These are phyloP conservation scores for Sigmodon hispidus DNA, from an alignment of 2,113 vertebrate genomes.

Conservation along the genomic window DNA sequence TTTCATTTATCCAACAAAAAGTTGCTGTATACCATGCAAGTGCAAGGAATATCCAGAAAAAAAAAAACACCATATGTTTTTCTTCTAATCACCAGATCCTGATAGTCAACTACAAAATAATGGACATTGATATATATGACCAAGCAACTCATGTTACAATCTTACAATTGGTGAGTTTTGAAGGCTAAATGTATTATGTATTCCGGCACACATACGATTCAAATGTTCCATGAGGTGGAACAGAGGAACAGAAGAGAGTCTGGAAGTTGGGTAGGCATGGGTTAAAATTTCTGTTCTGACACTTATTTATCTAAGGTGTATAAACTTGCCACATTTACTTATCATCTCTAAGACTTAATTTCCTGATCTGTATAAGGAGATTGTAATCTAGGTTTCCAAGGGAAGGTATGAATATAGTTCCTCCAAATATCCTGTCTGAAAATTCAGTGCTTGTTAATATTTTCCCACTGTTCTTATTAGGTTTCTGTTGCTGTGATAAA, in stretches of 20 bases:
- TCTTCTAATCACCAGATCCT: background rate
- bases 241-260: background rate
- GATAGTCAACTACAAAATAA: background rate
- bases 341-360: slow-evolving; percentile 45
- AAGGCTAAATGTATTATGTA: no score
- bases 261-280: slow-evolving; percentile 14
- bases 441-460: background rate
- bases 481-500: background rate
- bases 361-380: background rate
- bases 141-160: slow-evolving; percentile 16
- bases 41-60: background rate
- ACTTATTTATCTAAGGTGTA: slow-evolving; percentile 33
- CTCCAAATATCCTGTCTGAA: slow-evolving; percentile 1
- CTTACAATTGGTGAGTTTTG: background rate
- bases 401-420: background rate
- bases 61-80: background rate
- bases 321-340: slow-evolving; percentile 42
- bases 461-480: background rate
- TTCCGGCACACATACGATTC: no score
- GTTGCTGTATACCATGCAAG: background rate
- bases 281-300: slow-evolving; percentile 53
- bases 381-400: slow-evolving; percentile 42
- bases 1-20: slow-evolving; percentile 37
- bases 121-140: background rate
- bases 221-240: background rate